Conservation (phyloP, 2,888 invertebrate species). For the Cactoblastis cactorum region DNA sequence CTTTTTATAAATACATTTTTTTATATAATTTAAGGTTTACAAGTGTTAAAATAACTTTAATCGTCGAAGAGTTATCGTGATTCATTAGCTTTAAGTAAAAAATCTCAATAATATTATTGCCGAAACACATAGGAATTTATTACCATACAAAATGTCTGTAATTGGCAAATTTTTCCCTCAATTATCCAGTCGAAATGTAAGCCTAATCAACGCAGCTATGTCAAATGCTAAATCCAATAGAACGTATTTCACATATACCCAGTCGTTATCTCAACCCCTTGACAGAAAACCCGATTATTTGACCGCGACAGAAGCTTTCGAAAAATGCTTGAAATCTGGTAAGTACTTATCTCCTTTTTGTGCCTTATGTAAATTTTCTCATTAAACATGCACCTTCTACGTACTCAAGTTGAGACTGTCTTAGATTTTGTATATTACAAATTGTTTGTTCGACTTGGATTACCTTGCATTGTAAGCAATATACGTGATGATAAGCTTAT, state of each 20-base stretch:
- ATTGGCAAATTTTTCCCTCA: constrained; percentile 61
- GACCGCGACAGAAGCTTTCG: constrained; percentile 87
- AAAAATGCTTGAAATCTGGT: constrained; percentile 89
- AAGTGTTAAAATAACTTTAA: not conserved
- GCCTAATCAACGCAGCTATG: constrained; percentile 52
- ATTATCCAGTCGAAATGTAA: constrained; percentile 51
- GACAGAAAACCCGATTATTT: constrained; percentile 85
- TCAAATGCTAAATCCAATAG: constrained; percentile 60
- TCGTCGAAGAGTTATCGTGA: not conserved
- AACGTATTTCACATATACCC: constrained; percentile 87
- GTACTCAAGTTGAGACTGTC: not conserved
- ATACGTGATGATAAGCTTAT: not conserved
- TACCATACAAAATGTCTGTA: constrained; percentile 46
- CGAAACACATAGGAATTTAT: not conserved
- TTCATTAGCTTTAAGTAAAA: not conserved
- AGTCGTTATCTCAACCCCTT: constrained; percentile 89
- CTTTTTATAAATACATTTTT: not conserved
- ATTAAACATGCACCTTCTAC: not conserved
- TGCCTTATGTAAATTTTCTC: not conserved
- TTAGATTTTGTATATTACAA: not conserved
- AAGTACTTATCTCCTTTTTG: constrained; percentile 38
- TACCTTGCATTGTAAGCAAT: not conserved
- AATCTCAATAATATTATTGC: not conserved
- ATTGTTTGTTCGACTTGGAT: not conserved
- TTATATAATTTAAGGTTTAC: not conserved